These are phyloP conservation scores for Thryonomys swinderianus DNA, from an alignment of 2,113 vertebrate genomes.

Conservation along the genomic window DNA sequence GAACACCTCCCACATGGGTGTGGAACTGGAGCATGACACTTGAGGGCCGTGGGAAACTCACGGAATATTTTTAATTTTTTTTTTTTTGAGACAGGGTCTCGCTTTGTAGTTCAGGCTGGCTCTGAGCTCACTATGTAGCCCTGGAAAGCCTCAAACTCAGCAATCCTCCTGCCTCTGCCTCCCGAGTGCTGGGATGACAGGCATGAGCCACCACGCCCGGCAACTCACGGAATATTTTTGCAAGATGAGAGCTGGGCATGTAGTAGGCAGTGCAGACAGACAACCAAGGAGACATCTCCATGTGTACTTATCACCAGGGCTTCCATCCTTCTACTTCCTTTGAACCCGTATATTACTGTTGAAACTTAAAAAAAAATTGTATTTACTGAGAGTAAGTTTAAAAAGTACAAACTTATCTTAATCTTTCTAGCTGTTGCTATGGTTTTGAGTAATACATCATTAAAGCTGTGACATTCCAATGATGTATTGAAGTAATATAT, in stretches of 20 bases:
- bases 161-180: too few relatives aligned
- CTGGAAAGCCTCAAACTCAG: too few relatives aligned
- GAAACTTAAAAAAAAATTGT: conserved; percentile 59
- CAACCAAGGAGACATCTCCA: rapidly evolving
- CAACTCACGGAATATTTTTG: not conserved
- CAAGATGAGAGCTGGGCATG: not conserved
- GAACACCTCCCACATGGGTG: not conserved
- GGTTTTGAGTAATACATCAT: conserved; percentile 83
- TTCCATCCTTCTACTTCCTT: not conserved
- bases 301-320: conserved; percentile 4
- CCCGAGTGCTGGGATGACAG: too few relatives aligned
- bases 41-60: not conserved
- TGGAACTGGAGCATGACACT: rapidly evolving
- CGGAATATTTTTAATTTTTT: not conserved
- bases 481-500: conserved; percentile 85
- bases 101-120: too few relatives aligned
- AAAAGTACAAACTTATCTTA: conserved; percentile 77
- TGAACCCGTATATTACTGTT: conserved; percentile 53
- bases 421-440: conserved; percentile 82
- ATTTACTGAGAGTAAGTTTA: conserved; percentile 71
- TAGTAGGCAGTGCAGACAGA: not conserved
- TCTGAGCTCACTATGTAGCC: too few relatives aligned
- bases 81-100: too few relatives aligned
- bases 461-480: conserved; percentile 63
- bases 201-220: too few relatives aligned